These are phyloP conservation scores for Emesis russula DNA, from an alignment of 2,888 invertebrate species.

Conservation along the genomic window DNA sequence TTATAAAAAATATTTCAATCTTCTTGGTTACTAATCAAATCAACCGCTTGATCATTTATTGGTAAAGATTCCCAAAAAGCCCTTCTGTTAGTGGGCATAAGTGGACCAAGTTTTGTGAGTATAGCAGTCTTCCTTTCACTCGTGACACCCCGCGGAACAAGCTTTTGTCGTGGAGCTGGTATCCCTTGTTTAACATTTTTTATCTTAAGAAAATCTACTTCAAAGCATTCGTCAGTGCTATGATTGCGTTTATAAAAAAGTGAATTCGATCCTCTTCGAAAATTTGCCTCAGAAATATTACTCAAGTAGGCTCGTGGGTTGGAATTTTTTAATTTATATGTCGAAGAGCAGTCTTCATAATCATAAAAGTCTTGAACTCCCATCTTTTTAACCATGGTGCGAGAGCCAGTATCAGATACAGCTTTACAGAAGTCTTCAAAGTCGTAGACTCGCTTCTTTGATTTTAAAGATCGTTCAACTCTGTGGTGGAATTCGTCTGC, in stretches of 20 bases:
- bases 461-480: constrained; percentile 87
- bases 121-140: constrained; percentile 43
- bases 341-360: constrained; percentile 83
- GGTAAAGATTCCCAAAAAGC: constrained; percentile 57
- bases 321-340: constrained; percentile 78
- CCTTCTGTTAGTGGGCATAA: constrained; percentile 55
- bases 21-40: constrained; percentile 43
- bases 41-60: constrained; percentile 46
- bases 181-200: constrained; percentile 52
- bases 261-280: constrained; percentile 55
- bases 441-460: constrained; percentile 62
- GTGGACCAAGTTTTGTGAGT: constrained; percentile 50
- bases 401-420: constrained; percentile 65
- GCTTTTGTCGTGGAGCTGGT: constrained; percentile 51
- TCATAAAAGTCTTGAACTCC: constrained; percentile 60
- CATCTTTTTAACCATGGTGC: constrained; percentile 81
- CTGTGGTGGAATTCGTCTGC: constrained; percentile 89
- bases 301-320: constrained; percentile 60
- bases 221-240: constrained; percentile 41
- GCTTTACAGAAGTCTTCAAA: constrained; percentile 57
- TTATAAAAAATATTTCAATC: not conserved
- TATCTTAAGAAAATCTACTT: constrained; percentile 50
- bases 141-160: constrained; percentile 41
- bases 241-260: constrained; percentile 54
- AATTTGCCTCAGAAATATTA: constrained; percentile 54